phyloP scores from a whole-genome alignment of 2,888 invertebrate species.

The Cepaea hortensis region DNA sequence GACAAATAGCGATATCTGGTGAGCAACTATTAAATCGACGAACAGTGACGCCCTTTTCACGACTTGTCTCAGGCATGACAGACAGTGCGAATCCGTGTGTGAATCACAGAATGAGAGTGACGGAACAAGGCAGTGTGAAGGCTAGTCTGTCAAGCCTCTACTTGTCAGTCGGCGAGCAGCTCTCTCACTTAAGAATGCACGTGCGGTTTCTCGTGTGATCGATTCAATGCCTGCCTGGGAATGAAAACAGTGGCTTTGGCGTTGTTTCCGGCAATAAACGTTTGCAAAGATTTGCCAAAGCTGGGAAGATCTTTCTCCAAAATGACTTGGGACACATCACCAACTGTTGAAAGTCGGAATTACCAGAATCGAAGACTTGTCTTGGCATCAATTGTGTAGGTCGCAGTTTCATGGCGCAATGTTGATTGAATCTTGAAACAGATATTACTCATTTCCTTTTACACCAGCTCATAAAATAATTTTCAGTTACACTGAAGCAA shows the following conservation, averaged over 20 bases:
- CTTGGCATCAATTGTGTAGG: too few species aligned
- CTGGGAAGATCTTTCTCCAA: not conserved
- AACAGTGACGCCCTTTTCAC: not conserved
- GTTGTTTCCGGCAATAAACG: not conserved
- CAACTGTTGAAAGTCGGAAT: too few species aligned
- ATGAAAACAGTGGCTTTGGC: slow-evolving; percentile 3
- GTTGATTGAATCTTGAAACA: too few species aligned
- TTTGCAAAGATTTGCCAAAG: slow-evolving; percentile 12
- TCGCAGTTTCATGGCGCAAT: too few species aligned
- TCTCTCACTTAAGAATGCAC: slow-evolving; percentile 32
- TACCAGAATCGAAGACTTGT: too few species aligned
- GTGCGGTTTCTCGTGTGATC: slow-evolving; percentile 25
- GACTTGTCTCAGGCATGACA: not conserved
- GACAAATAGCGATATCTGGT: not conserved
- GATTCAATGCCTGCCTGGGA: slow-evolving; percentile 9
- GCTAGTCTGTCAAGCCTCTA: not conserved
- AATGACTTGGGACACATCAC: not conserved
- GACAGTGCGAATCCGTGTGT: not conserved
- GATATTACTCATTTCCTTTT: too few species aligned
- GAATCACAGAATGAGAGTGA: not conserved
- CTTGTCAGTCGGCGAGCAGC: slow-evolving; percentile 17
- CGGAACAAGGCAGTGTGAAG: not conserved
- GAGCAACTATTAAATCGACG: not conserved
- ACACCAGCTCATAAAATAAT: too few species aligned
- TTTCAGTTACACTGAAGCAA: too few species aligned